phyloP scores from a whole-genome alignment of 2,888 invertebrate genomes.

The Tetragonula carbonaria region DNA sequence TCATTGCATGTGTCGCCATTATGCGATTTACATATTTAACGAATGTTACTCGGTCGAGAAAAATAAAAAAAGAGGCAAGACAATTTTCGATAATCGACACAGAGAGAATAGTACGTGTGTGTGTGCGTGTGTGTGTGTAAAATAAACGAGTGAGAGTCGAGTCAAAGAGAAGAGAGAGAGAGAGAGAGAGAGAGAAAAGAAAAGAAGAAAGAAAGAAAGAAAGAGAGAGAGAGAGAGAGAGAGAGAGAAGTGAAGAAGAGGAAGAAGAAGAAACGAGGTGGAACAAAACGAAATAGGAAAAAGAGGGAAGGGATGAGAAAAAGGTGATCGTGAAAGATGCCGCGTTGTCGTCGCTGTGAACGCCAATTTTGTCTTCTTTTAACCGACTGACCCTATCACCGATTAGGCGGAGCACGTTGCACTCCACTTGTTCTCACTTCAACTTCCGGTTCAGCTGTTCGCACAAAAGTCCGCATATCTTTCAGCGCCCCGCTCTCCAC shows the following conservation, averaged over 20 bases:
- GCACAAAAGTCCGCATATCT: constrained; percentile 73
- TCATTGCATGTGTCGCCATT: constrained; percentile 11
- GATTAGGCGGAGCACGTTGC: constrained; percentile 72
- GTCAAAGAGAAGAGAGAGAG: no score
- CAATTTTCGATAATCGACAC: not conserved
- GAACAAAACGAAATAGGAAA: constrained; percentile 13
- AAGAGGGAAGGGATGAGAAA: not conserved
- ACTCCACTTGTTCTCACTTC: constrained; percentile 64
- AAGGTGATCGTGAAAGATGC: constrained; percentile 39
- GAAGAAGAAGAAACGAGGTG: not conserved
- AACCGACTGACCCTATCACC: constrained; percentile 70
- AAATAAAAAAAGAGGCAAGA: not conserved
- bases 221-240: no score
- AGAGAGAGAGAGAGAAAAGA: not conserved
- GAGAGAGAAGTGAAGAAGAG: not conserved
- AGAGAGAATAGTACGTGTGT: not conserved
- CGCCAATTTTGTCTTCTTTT: constrained; percentile 48
- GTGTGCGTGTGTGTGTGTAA: not conserved
- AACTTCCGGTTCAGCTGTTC: constrained; percentile 74
- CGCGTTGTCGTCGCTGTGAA: constrained; percentile 44
- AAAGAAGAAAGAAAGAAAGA: not conserved
- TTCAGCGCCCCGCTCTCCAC: constrained; percentile 55
- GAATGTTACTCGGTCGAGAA: constrained; percentile 2
- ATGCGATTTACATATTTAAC: not conserved
- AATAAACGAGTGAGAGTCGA: constrained; percentile 19